Evolutionary conservation across 2,888 invertebrate species (phyloP).

Genomic region (Malachius bipustulatus): DNA sequence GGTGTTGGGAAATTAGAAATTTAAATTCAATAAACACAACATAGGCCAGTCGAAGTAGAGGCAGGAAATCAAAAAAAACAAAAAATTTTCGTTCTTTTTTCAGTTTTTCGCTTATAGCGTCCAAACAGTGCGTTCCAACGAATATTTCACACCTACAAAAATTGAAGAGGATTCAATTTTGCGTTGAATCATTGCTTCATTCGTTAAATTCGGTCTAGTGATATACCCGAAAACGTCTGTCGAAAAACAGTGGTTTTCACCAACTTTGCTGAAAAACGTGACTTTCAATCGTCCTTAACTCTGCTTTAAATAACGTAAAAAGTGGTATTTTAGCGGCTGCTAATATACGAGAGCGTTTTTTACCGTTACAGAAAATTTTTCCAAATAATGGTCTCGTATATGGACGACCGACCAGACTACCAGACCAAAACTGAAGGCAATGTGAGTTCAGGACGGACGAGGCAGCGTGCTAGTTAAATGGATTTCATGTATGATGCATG

Average conservation of each 20-base stretch:
- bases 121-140: not conserved
- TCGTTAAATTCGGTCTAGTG: not conserved
- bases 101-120: slow-evolving; percentile 1
- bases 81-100: not conserved
- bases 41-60: too few relatives aligned
- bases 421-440: too few relatives aligned
- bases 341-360: too few relatives aligned
- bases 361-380: too few relatives aligned
- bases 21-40: too few relatives aligned
- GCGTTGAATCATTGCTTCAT: not conserved
- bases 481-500: too few relatives aligned
- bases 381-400: too few relatives aligned
- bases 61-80: not conserved
- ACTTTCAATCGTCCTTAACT: not conserved
- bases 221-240: not conserved
- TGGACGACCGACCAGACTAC: too few relatives aligned
- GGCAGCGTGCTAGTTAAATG: too few relatives aligned
- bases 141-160: not conserved
- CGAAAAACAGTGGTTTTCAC: not conserved
- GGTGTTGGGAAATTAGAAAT: too few relatives aligned
- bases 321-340: too few relatives aligned
- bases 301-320: not conserved
- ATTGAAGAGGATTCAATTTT: not conserved
- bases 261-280: not conserved
- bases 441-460: too few relatives aligned